phyloP scores from a whole-genome alignment of 2,113 vertebrate species.

The Ptyas mucosa region DNA sequence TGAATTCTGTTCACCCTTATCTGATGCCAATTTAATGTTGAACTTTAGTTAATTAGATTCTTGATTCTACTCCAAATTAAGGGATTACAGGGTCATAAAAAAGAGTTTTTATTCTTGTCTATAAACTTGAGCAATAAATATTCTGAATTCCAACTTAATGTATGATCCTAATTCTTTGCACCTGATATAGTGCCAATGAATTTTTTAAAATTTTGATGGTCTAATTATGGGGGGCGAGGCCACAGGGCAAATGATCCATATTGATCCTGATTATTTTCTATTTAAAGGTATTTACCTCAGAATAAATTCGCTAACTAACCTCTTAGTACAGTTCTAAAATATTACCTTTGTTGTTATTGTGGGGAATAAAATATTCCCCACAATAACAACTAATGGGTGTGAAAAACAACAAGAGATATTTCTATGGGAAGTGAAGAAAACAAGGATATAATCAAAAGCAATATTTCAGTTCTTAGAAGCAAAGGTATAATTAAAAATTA shows the following conservation, averaged over 20 bases:
- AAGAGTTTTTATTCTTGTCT: neutral
- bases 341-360: neutral
- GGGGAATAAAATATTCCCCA: too few species aligned
- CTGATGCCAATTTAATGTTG: neutral
- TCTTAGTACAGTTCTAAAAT: neutral
- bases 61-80: neutral
- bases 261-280: neutral
- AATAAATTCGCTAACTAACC: neutral
- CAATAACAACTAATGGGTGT: neutral
- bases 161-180: neutral
- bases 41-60: neutral
- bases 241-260: neutral
- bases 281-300: neutral
- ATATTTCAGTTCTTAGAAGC: neutral
- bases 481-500: neutral
- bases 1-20: neutral
- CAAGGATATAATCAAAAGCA: neutral
- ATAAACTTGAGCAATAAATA: neutral
- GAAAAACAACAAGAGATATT: neutral
- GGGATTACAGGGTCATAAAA: neutral
- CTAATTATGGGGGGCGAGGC: neutral
- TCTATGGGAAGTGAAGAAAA: neutral
- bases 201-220: neutral
- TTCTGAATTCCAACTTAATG: neutral
- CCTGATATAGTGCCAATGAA: neutral